phyloP scores from a whole-genome alignment of 2,797 vertebrate species.

The Lagorchestes hirsutus region DNA sequence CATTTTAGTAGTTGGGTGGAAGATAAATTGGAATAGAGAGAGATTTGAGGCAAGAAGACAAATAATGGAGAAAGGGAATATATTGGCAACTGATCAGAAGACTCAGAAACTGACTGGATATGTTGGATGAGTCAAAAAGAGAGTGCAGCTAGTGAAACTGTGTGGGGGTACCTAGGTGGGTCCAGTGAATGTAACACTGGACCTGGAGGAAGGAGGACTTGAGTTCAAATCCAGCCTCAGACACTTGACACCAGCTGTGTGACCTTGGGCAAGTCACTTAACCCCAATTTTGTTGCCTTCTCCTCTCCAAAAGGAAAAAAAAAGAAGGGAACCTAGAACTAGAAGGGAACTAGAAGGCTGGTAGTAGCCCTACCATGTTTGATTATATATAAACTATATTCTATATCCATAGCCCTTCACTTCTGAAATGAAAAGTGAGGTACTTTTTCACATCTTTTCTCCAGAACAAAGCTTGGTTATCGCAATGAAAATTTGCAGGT shows the following conservation, averaged over 20 bases:
- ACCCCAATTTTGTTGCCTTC: too few relatives aligned
- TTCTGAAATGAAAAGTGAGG: neutral
- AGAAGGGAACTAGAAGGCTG: neutral
- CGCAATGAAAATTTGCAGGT: too few relatives aligned
- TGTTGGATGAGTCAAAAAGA: neutral
- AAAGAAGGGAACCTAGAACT: too few relatives aligned
- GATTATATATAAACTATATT: neutral
- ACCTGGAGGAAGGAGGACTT: too few relatives aligned
- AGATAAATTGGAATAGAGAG: neutral
- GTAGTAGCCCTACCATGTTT: neutral
- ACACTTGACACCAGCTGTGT: too few relatives aligned
- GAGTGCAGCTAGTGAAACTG: neutral
- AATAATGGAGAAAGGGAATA: neutral
- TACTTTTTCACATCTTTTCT: neutral
- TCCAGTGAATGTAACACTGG: too few relatives aligned
- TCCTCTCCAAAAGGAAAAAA: too few relatives aligned
- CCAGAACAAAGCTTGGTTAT: too few relatives aligned
- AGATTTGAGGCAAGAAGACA: neutral
- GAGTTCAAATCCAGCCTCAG: too few relatives aligned
- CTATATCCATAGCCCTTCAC: neutral
- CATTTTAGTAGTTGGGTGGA: neutral
- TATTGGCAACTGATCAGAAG: neutral
- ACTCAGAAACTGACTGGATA: neutral
- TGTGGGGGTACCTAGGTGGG: neutral
- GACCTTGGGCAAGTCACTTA: too few relatives aligned